A percentile compares a stretch with the other conserved stretches of the same genome.
Evolutionary conservation across 2,797 vertebrate species (phyloP).

Genomic region (Helicolenus hilgendorfi): DNA sequence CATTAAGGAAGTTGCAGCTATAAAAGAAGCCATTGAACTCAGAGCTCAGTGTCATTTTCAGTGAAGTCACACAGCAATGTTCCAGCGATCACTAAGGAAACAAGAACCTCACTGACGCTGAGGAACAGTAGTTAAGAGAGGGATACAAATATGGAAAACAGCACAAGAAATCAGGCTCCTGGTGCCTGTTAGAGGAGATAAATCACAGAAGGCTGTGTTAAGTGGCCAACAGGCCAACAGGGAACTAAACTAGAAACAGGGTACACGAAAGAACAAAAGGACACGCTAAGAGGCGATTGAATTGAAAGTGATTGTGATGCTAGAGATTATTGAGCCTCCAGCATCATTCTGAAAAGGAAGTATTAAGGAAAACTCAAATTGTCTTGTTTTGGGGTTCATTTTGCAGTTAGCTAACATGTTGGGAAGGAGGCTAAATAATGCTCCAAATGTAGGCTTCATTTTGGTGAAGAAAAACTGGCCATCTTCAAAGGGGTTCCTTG

Average conservation of each 20-base stretch:
- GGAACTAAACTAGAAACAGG: not conserved
- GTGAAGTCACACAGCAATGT: slow-evolving; percentile 76
- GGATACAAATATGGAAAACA: not conserved
- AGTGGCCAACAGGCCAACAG: not conserved
- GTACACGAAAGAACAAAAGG: not conserved
- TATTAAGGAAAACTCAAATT: not conserved
- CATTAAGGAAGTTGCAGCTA: slow-evolving; percentile 81
- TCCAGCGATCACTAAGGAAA: slow-evolving; percentile 46
- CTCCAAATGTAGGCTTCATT: too few relatives aligned
- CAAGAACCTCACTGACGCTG: slow-evolving; percentile 27
- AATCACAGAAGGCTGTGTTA: not conserved
- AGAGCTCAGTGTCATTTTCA: slow-evolving; percentile 69
- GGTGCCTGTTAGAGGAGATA: not conserved
- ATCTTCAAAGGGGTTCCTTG: too few relatives aligned
- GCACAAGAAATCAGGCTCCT: not conserved
- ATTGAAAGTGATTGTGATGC: not conserved
- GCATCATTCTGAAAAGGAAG: not conserved
- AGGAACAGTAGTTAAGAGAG: not conserved
- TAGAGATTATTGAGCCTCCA: not conserved
- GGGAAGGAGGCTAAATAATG: too few relatives aligned
- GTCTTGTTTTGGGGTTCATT: not conserved
- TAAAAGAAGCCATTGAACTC: slow-evolving; percentile 86
- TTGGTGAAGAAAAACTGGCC: too few relatives aligned
- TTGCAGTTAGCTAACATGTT: too few relatives aligned
- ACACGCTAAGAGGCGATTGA: not conserved